phyloP scores from a whole-genome alignment of 2,888 invertebrate species.

The Drosophila lacicola region DNA sequence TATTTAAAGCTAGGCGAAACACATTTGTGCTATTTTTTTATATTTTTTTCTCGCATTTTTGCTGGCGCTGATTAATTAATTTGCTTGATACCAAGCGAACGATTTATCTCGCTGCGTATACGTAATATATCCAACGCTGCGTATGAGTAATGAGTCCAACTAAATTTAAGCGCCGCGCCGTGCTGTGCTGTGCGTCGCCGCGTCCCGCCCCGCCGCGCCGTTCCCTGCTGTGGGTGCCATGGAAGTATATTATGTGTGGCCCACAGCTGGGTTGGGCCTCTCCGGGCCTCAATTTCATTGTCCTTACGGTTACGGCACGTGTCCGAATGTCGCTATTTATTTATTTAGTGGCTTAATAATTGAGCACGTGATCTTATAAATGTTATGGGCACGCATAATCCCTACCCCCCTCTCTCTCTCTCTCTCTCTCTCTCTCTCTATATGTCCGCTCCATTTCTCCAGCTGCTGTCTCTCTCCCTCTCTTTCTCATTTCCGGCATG shows the following conservation, averaged over 20 bases:
- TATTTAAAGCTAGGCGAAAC: conserved; percentile 1
- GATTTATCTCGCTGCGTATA: conserved; percentile 57
- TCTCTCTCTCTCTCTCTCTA: neutral
- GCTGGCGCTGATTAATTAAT: conserved; percentile 67
- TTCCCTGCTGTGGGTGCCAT: neutral
- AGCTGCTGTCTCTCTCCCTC: neutral
- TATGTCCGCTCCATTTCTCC: neutral
- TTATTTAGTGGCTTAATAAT: conserved; percentile 81
- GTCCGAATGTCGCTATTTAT: conserved; percentile 69
- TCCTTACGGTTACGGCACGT: conserved; percentile 58
- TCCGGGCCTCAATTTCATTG: conserved; percentile 23
- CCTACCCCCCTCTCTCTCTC: conserved; percentile 15
- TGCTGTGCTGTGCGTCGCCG: too few species aligned
- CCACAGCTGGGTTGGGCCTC: neutral
- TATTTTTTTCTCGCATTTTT: neutral
- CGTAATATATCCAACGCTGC: conserved; percentile 48
- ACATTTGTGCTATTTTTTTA: neutral
- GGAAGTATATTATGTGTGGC: conserved; percentile 42
- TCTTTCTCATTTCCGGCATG: conserved; percentile 35
- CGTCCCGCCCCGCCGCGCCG: neutral
- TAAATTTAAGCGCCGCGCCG: conserved; percentile 34
- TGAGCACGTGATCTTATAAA: conserved; percentile 80
- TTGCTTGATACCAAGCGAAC: conserved; percentile 58
- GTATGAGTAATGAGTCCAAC: conserved; percentile 74
- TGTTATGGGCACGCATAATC: conserved; percentile 57